phyloP scores from a whole-genome alignment of 2,888 invertebrate genomes.

The Caprella mutica region DNA sequence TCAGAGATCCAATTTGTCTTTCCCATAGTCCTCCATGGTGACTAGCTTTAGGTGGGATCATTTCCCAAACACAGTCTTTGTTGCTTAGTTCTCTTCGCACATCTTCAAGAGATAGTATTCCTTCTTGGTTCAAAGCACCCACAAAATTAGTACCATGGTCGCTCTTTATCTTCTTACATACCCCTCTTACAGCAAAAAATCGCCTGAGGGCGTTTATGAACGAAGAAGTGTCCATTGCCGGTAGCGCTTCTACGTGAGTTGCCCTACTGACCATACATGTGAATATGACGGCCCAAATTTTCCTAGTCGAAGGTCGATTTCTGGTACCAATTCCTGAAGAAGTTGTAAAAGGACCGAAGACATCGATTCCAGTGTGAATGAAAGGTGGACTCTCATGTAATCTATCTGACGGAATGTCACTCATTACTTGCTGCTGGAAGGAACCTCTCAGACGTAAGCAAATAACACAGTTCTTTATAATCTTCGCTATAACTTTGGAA shows the following conservation, averaged over 20 bases:
- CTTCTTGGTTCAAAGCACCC: too few species aligned
- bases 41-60: too few species aligned
- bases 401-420: not conserved
- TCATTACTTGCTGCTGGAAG: not conserved
- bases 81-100: too few species aligned
- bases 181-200: not conserved
- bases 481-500: not conserved
- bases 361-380: not conserved
- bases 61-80: too few species aligned
- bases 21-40: too few species aligned
- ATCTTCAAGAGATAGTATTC: too few species aligned
- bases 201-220: not conserved
- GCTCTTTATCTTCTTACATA: too few species aligned
- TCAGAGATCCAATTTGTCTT: too few species aligned
- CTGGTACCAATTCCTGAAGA: too few species aligned
- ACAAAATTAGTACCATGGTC: too few species aligned
- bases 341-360: not conserved
- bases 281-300: not conserved
- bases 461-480: not conserved
- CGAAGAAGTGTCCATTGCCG: not conserved
- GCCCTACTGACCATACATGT: not conserved
- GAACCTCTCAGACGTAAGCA: not conserved
- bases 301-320: not conserved
- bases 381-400: not conserved
- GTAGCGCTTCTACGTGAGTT: not conserved